These are phyloP conservation scores for Palythoa caribaeorum DNA, from an alignment of 92 coral and sea anemone genomes.

Conservation along the genomic window DNA sequence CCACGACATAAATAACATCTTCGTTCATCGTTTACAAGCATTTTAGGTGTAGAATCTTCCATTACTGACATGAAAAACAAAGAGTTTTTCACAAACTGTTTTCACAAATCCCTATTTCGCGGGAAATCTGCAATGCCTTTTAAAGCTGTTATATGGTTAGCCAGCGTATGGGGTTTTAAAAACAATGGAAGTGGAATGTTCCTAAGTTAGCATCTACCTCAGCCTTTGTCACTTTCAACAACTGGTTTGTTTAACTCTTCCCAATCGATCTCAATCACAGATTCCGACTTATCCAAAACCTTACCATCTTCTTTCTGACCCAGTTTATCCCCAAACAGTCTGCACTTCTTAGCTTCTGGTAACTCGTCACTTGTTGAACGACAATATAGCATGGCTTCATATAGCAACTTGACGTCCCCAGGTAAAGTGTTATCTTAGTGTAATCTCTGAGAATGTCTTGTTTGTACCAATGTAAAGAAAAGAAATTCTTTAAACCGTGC, in stretches of 20 bases:
- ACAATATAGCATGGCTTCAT: constrained; percentile 22
- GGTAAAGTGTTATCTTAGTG: constrained; percentile 49
- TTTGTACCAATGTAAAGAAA: constrained; percentile 40
- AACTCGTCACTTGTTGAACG: constrained; percentile 24
- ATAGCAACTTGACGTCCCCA: constrained; percentile 48
- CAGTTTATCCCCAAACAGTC: constrained; percentile 29
- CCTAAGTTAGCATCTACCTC: too few species aligned
- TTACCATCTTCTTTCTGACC: constrained; percentile 29
- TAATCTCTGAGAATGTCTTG: constrained; percentile 54
- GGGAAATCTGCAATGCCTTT: neutral
- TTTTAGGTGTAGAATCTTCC: constrained; percentile 20
- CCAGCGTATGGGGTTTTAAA: neutral
- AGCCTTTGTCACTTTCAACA: constrained; percentile 36
- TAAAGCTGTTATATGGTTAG: constrained; percentile 34
- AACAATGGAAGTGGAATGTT: too few species aligned
- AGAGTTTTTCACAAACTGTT: constrained; percentile 11
- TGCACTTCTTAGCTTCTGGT: constrained; percentile 37
- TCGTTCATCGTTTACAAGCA: constrained; percentile 9
- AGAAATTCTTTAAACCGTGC: constrained; percentile 56
- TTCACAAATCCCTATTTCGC: neutral
- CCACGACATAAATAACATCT: constrained; percentile 1
- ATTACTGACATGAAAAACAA: too few species aligned
- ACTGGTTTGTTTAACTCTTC: constrained; percentile 37
- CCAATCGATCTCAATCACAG: constrained; percentile 17
- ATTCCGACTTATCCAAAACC: constrained; percentile 13